Evolutionary conservation across 2,888 invertebrate species (phyloP).

Genomic region (Dicycla oo): DNA sequence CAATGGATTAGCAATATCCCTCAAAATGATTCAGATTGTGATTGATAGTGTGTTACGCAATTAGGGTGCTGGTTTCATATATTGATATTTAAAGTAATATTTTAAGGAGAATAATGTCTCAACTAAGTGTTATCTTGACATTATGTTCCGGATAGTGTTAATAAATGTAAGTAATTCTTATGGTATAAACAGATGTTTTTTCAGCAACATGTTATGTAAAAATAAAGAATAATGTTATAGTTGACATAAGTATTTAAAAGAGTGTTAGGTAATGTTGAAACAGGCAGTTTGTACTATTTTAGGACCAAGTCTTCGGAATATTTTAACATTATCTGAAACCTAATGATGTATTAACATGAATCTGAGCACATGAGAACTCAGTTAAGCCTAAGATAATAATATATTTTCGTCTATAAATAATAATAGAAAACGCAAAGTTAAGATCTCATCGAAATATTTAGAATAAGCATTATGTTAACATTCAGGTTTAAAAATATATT

Average conservation of each 20-base stretch:
- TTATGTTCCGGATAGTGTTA: not conserved
- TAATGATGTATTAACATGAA: constrained; percentile 44
- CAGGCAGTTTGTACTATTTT: constrained; percentile 5
- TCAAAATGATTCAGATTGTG: too few species aligned
- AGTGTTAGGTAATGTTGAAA: constrained; percentile 8
- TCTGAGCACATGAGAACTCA: constrained; percentile 36
- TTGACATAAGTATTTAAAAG: constrained; percentile 24
- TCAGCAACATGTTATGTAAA: constrained; percentile 12
- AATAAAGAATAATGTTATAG: not conserved
- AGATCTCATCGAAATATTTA: constrained; percentile 66
- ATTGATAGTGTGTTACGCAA: too few species aligned
- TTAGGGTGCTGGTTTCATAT: not conserved
- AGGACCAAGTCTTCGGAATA: constrained; percentile 28
- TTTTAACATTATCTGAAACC: constrained; percentile 30
- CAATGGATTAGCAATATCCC: too few species aligned
- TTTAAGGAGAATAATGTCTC: constrained; percentile 11
- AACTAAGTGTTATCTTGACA: constrained; percentile 6
- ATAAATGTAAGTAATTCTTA: constrained; percentile 4
- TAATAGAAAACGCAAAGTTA: constrained; percentile 56
- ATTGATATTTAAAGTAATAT: not conserved
- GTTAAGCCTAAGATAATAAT: constrained; percentile 34
- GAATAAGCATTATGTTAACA: constrained; percentile 54
- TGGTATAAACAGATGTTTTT: constrained; percentile 6
- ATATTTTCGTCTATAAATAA: constrained; percentile 35
- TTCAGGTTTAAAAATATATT: constrained; percentile 20